Evolutionary conservation across 1,140 invertebrate species (phyloP).

Genomic region (Anoplolepis gracilipes): DNA sequence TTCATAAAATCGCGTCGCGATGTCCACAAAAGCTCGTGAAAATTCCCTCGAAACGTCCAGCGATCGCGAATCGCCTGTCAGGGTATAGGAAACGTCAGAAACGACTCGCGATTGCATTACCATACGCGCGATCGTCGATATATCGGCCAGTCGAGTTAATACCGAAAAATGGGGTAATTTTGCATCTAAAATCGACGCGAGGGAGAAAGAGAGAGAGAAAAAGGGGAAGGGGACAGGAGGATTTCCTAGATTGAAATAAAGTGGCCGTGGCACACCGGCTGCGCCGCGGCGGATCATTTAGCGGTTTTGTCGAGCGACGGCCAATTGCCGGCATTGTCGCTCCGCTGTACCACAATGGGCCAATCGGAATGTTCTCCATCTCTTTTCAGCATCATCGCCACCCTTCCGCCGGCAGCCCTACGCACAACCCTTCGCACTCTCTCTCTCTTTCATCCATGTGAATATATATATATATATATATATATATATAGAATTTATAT

Average conservation of each 20-base stretch:
- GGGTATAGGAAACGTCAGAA: constrained; percentile 57
- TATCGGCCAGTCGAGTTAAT: constrained; percentile 78
- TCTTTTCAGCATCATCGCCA: constrained; percentile 77
- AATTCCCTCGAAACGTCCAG: constrained; percentile 11
- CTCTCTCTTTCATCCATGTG: not conserved
- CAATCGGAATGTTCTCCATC: constrained; percentile 85
- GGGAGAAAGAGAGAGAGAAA: not conserved
- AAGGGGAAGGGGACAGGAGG: constrained; percentile 71
- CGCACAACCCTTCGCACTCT: constrained; percentile 2
- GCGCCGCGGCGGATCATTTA: constrained; percentile 85
- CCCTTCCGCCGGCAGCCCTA: constrained; percentile 55
- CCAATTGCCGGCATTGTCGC: constrained; percentile 86
- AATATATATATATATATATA: not conserved
- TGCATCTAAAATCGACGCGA: constrained; percentile 79
- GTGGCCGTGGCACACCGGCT: constrained; percentile 83
- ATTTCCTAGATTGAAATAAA: constrained; percentile 86
- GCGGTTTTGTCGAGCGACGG: constrained; percentile 87
- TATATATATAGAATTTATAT: not conserved
- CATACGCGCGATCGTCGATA: constrained; percentile 67
- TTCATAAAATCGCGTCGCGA: not conserved
- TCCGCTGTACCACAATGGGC: constrained; percentile 86
- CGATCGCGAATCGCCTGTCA: constrained; percentile 16
- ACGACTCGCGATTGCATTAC: constrained; percentile 71
- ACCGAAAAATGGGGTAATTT: constrained; percentile 84
- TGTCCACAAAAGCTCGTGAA: not conserved